Base-by-base conservation (phyloP, 2,888 invertebrate species). In the Dusona sp. region DNA sequence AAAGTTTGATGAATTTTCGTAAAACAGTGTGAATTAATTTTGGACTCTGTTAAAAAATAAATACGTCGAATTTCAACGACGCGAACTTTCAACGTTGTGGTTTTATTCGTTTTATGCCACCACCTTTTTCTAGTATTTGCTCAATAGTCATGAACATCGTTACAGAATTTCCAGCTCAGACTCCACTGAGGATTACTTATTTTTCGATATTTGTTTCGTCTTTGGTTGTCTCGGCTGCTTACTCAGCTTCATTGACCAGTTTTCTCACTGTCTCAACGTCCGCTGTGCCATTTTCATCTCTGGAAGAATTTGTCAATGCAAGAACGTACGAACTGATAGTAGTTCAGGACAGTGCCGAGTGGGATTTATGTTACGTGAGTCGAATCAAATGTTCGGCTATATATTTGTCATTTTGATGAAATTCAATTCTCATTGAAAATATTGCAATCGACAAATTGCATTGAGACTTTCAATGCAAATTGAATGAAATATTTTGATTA, bases 181-280 rank as follows among this genome's bases (percentile, higher is more conserved):
- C 80, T 25, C 83, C 93, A 9, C 80, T 91, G 73, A 89, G 90
- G 68, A 75, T 93, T 25, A 91, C 90, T 45, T 90, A 91, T 84
- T 85, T 93, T 51, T 91, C 92, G 19, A 89, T 92, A 67, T 93
- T 91, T 75, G 7, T 91, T 1, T 90, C 91, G 22, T 90, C 92
- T 1, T 57, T 93, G 22, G 82, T 93, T 11, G 86, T 91, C 1
- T 86, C 89, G 48, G 89, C 91, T 0, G 89, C 91, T n/a, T 93
- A 93, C 78, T 92, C 93, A 8, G 93, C 90, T 38, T 83, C 87
- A 7, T 88, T 94, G 65, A 87, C 82, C 36, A 88, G 88, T 75
- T 86, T 79, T 74, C 81, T 88, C 48, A 83, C 88, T 3, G 75
- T 83, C 38, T 79, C 80, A 11, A 65, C 36, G 11, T 72, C 85